Base-by-base conservation (phyloP, 2,888 invertebrate species). In the Tenthredo livida region DNA sequence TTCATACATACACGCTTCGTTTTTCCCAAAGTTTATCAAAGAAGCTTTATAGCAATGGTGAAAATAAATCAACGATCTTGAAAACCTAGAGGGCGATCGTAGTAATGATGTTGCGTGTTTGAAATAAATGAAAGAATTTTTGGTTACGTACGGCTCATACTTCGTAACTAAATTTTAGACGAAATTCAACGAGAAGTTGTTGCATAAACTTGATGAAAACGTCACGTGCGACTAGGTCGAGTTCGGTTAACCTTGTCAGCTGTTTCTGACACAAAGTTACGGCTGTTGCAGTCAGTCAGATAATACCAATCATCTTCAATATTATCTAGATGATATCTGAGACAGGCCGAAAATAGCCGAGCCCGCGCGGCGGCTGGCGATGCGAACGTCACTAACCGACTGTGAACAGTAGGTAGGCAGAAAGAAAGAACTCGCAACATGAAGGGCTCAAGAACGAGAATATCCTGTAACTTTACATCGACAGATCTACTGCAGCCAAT, bases 301-400 rank as follows among this genome's bases (percentile, higher is more conserved):
- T 70, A 70, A 70, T n/a, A 33, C 12, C 9, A 21, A 61, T 40
- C 10, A 80, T 80, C 80, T 80, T 21, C 3, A 77, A 61, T 83
- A 67, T 65, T 43, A 83, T 83, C 67, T 83, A 70, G 80, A 70
- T 67, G 58, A 85, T 82, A 40, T 86, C 87, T 85, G 87, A 73
- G 58, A 43, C 12, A 47, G 10, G n/a, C 50, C 61, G 10, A 78
- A 70, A 50, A 37, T 58, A 58, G 37, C 50, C 25, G 33, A 29
- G 70, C 25, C 70, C 58, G 86, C 86, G 40, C 70, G 65, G 86
- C 86, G 87, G 89, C 87, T 88, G 87, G 86, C 87, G 87, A 47
- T 43, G 47, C 83, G 29, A 33, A 50, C 83, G 67, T 67, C 83
- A 83, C 80, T 25, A 33, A 47, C 77, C 54, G 77, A 77, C 47